These are phyloP conservation scores for Porites rus DNA, from an alignment of 92 coral and sea anemone species.

Conservation along the genomic window DNA sequence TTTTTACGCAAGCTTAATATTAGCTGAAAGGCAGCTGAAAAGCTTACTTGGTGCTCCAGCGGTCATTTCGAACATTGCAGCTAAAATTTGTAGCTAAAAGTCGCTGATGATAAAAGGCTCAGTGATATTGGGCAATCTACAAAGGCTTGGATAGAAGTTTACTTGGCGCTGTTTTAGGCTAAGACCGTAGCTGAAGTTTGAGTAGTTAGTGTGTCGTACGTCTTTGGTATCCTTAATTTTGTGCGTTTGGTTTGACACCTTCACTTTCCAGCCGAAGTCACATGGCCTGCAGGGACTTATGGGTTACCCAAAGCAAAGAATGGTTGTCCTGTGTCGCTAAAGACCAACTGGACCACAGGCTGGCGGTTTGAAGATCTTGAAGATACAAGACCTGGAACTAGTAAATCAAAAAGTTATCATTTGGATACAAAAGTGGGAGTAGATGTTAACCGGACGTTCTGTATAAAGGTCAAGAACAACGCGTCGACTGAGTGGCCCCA, in stretches of 20 bases:
- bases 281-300: slow-evolving; percentile 81
- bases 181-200: too few relatives aligned
- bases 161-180: too few relatives aligned
- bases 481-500: slow-evolving; percentile 34
- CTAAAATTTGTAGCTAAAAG: too few relatives aligned
- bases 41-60: too few relatives aligned
- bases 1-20: too few relatives aligned
- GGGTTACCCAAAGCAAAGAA: slow-evolving; percentile 76
- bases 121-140: too few relatives aligned
- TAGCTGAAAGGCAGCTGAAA: too few relatives aligned
- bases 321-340: slow-evolving; percentile 68
- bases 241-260: too few relatives aligned
- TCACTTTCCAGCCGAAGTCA: neutral
- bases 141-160: too few relatives aligned
- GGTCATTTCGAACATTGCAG: too few relatives aligned
- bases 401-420: slow-evolving; percentile 64
- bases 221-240: neutral
- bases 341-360: slow-evolving; percentile 73
- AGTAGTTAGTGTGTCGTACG: too few relatives aligned
- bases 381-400: slow-evolving; percentile 58
- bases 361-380: slow-evolving; percentile 72
- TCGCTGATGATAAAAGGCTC: too few relatives aligned
- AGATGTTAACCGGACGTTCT: slow-evolving; percentile 74
- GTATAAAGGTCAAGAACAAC: slow-evolving; percentile 49
- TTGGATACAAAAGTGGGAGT: slow-evolving; percentile 57